Evolutionary conservation across 2,888 invertebrate species (phyloP), one percentile per base, ranked within the genome.

Genomic region (Lepidocyrtoides sp.): DNA sequence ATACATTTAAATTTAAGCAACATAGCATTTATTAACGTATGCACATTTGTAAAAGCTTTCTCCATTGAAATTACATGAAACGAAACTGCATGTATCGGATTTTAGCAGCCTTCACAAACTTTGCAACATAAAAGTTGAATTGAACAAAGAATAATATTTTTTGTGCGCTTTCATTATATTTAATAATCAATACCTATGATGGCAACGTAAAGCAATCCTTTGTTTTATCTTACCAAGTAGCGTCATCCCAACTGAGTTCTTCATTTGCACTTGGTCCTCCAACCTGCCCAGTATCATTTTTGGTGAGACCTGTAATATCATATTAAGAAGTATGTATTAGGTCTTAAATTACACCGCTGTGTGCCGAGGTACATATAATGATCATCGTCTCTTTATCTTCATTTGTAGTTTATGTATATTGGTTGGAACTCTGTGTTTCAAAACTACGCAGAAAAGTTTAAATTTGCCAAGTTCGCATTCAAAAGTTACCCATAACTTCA

Each of bases 161-260:
- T 36, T 36, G n/a, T n/a, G n/a, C 36, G 36, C 36, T 36, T 36
- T 36, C 36, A 36, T 36, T 48, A 8, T 48, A 48, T 48, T 48
- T 12, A 8, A 2, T 2, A 4, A 48, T 8, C 12, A 48, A 14
- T 54, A 2, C 51, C 17, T 54, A 4, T 54, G 3, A 14, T 14
- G 51, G 17, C 2, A 48, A 2, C 12, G 51, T 12, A 54, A 54
- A 17, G 17, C 1, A 54, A 54, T 54, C 17, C 51, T 23, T 1
- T 60, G 20, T 41, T 63, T 66, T 1, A 66, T 29, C 81, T 86
- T 82, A 86, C 91, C 91, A 91, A 29, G 91, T 93, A n/a, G 93
- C 93, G 51, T 93, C 93, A 57, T 93, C 93, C 93, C 93, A 93
- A 63, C 93, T 91, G 17, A 93, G 87, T 60, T 92, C 91, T 20